These are phyloP conservation scores for Cryptophagus acutangulus DNA, from an alignment of 2,888 invertebrate species.

Conservation along the genomic window DNA sequence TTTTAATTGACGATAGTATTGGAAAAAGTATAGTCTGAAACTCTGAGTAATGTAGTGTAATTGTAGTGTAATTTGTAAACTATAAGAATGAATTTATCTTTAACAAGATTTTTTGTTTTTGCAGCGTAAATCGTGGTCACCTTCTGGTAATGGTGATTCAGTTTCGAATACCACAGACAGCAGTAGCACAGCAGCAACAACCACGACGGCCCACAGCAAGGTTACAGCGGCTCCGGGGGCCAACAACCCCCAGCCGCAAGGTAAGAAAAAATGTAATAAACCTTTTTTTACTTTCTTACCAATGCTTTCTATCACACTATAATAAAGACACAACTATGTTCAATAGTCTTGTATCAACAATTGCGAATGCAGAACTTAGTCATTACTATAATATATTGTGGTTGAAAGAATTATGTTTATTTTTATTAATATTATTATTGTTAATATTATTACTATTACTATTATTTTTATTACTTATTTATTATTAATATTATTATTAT, in stretches of 20 bases:
- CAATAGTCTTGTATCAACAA: slow-evolving; percentile 4
- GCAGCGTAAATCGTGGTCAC: slow-evolving; percentile 60
- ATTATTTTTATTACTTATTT: not conserved
- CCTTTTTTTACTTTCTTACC: slow-evolving; percentile 24
- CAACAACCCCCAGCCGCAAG: slow-evolving; percentile 63
- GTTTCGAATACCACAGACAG: slow-evolving; percentile 46
- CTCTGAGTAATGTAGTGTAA: no score
- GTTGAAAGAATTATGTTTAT: slow-evolving; percentile 3
- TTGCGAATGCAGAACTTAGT: no score
- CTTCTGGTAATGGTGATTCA: slow-evolving; percentile 60
- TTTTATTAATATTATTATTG: not conserved
- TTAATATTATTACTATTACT: not conserved
- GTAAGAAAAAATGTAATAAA: slow-evolving; percentile 47
- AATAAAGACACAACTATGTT: slow-evolving; percentile 15
- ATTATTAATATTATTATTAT: no score
- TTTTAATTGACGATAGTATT: no score
- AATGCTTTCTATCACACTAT: slow-evolving; percentile 13
- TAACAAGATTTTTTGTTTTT: slow-evolving; percentile 33
- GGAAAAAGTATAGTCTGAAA: no score
- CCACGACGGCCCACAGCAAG: slow-evolving; percentile 78
- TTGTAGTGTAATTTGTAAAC: no score
- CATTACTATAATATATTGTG: slow-evolving; percentile 1
- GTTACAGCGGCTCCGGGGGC: slow-evolving; percentile 74
- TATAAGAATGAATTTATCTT: no score
- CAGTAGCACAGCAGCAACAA: slow-evolving; percentile 51